Evolutionary conservation across 2,113 vertebrate genomes (phyloP).

Genomic region (Bucco capensis): DNA sequence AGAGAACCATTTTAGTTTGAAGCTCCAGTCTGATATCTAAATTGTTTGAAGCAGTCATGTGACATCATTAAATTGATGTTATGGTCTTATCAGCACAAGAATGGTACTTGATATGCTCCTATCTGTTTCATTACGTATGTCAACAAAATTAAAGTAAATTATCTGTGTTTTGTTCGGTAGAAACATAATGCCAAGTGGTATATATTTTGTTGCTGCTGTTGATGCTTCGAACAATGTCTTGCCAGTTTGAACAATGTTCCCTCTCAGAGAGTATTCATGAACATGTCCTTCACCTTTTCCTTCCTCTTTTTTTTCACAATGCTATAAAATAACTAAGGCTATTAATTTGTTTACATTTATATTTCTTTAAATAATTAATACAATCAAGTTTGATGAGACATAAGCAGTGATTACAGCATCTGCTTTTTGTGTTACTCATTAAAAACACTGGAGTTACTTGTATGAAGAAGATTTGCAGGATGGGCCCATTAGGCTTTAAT

Average conservation of each 20-base stretch:
- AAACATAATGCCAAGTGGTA: neutral
- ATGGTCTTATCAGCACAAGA: neutral
- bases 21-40: conserved; percentile 60
- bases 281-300: neutral
- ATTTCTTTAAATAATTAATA: conserved; percentile 56
- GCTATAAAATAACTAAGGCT: conserved; percentile 22
- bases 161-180: conserved; percentile 22
- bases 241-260: neutral
- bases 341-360: conserved; percentile 37
- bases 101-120: neutral
- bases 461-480: neutral
- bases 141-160: conserved; percentile 19
- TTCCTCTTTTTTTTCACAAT: neutral
- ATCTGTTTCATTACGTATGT: conserved; percentile 1
- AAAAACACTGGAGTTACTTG: neutral
- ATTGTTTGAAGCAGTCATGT: conserved; percentile 53
- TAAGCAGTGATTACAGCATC: neutral
- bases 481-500: neutral
- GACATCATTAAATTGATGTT: conserved; percentile 55
- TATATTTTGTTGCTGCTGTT: neutral
- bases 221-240: neutral
- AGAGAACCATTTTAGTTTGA: conserved; percentile 65
- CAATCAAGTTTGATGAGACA: neutral
- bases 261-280: neutral
- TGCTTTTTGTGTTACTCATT: neutral